Evolutionary conservation across 1,140 invertebrate genomes (phyloP), one percentile per base, ranked within the genome.

Genomic region (Drosophila eugracilis): DNA sequence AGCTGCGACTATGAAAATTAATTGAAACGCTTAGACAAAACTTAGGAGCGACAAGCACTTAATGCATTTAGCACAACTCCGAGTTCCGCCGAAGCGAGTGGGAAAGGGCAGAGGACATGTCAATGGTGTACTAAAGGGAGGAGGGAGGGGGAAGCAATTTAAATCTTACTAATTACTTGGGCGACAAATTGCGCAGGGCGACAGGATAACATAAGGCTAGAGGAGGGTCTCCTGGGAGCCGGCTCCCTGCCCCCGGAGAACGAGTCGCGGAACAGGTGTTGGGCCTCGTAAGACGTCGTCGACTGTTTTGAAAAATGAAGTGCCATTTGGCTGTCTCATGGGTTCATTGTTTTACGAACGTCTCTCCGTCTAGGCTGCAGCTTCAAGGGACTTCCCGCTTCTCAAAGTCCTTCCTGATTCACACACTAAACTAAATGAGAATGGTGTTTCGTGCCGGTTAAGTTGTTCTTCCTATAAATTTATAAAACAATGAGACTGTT

Each of bases 91-190:
- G 62, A 65, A 60, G 69, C 41, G 34, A 22, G 59, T 26, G 39
- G 14, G 42, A 32, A 55, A 21, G 28, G 6, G 37, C 1, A 5
- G 21, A 5, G 47, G 10, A 37, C n/a, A 30, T 22, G 21, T 32
- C 21, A 44, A 53, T 14, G 24, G 48, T 6, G 42, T 17, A 30
- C 21, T 30, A 41, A 48, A 19, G 12, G 15, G 24, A 55, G 36
- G 22, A 12, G 22, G 75, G 49, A 76, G 66, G 62, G 70, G 69
- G 76, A 90, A 84, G 78, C 78, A 89, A 89, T 91, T 91, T 91
- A 91, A 91, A 91, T 91, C 89, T 91, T 86, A 84, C 89, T 91
- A 90, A 91, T 91, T 90, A 90, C 89, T 89, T 79, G 67, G 75
- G 89, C 90, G 89, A 91, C 89, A 91, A 91, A 90, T 91, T 91